phyloP scores from a whole-genome alignment of 2,113 vertebrate genomes.

The Zingel zingel region DNA sequence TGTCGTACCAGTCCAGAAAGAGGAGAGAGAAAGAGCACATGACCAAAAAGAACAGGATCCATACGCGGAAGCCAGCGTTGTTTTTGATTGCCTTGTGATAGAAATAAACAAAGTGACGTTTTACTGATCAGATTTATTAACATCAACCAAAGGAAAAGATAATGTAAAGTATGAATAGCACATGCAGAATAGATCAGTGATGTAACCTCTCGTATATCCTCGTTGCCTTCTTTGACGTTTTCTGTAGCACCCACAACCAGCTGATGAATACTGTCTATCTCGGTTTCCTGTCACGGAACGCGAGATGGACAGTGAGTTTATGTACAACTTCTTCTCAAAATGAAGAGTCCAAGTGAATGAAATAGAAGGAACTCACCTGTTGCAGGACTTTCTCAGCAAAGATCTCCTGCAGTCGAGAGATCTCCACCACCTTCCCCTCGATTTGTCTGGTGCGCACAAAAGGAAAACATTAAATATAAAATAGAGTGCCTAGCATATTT shows the following conservation, averaged over 20 bases:
- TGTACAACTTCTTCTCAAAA: background rate
- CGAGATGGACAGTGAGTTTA: background rate
- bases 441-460: conserved; percentile 89
- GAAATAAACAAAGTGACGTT: conserved; percentile 22
- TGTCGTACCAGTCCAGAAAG: conserved; percentile 98
- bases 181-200: accelerated
- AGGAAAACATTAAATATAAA: background rate
- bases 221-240: conserved; percentile 98
- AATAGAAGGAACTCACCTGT: conserved; percentile 83
- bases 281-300: conserved; percentile 87
- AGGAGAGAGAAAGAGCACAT: conserved; percentile 99
- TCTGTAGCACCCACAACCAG: conserved; percentile 97
- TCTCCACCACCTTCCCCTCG: conserved; percentile 98
- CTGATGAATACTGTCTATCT: conserved; percentile 96
- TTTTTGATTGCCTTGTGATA: conserved; percentile 95
- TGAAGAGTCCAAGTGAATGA: background rate
- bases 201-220: conserved; percentile 96
- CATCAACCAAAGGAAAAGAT: background rate
- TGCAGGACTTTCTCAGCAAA: conserved; percentile 98
- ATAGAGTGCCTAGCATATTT: background rate
- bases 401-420: conserved; percentile 97
- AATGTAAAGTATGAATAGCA: background rate
- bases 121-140: background rate
- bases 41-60: conserved; percentile 99
- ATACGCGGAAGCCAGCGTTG: conserved; percentile 98